Evolutionary conservation across 2,797 vertebrate species (phyloP).

Genomic region (Caiman crocodilus): DNA sequence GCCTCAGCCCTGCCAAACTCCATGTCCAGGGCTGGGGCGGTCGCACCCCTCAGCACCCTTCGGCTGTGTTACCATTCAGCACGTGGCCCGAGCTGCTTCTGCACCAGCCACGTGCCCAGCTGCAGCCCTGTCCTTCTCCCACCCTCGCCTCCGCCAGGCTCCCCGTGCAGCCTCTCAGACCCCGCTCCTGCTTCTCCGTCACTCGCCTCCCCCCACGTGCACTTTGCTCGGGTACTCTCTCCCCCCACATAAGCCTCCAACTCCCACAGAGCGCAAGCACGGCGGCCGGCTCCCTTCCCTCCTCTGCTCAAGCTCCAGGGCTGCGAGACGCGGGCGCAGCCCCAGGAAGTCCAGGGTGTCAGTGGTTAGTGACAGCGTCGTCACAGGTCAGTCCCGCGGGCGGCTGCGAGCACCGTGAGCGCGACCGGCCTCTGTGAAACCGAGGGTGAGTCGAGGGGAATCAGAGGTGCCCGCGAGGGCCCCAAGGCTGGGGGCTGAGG

Average conservation of each 20-base stretch:
- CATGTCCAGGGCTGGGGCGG: not conserved
- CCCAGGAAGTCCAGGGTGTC: not conserved
- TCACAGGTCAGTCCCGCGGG: not conserved
- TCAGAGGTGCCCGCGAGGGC: no score
- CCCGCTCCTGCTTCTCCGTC: not conserved
- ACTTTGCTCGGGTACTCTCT: not conserved
- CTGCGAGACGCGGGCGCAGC: not conserved
- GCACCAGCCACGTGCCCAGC: not conserved
- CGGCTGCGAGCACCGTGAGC: not conserved
- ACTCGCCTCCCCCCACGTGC: not conserved
- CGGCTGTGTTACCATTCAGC: constrained; percentile 35
- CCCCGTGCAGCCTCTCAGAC: not conserved
- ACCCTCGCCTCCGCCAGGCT: not conserved
- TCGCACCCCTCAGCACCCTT: not conserved
- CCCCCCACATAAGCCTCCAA: fast-evolving
- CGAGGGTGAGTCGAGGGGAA: not conserved
- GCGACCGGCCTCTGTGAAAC: not conserved
- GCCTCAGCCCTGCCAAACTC: not conserved
- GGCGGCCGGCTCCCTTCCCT: not conserved
- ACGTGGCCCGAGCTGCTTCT: not conserved
- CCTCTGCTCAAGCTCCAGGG: not conserved
- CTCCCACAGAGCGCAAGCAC: fast-evolving
- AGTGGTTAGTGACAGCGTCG: not conserved
- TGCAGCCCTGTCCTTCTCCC: not conserved
- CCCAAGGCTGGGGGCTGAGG: not conserved